These are phyloP conservation scores for Acrocephalus arundinaceus DNA, from an alignment of 2,113 vertebrate genomes.

Conservation along the genomic window DNA sequence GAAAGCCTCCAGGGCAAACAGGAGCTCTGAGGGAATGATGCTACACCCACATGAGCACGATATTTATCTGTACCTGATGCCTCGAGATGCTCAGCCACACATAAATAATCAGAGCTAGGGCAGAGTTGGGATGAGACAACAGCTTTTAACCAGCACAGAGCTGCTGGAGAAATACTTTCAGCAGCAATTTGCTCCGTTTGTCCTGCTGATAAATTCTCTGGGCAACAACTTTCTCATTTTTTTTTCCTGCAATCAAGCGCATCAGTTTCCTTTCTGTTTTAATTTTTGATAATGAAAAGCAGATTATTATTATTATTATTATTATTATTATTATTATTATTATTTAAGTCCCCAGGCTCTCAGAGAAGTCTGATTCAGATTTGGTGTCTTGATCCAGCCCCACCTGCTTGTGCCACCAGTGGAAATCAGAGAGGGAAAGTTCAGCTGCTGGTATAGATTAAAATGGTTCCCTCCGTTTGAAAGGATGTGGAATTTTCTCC, in stretches of 20 bases:
- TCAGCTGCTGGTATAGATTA: neutral
- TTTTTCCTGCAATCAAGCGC: neutral
- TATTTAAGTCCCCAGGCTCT: neutral
- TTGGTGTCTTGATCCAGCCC: neutral
- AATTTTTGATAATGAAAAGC: neutral
- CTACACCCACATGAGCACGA: neutral
- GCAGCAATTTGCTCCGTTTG: neutral
- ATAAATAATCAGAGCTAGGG: neutral
- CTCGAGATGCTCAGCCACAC: neutral
- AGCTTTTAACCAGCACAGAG: neutral
- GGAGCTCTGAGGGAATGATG: neutral
- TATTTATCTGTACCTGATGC: neutral
- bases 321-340: no score
- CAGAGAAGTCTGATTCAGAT: neutral
- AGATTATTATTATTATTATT: neutral
- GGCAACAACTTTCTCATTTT: neutral
- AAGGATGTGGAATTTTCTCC: slow-evolving; percentile 28
- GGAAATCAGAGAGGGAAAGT: neutral
- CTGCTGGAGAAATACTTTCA: neutral
- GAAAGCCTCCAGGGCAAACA: neutral
- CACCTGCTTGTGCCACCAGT: neutral
- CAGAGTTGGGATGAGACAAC: neutral
- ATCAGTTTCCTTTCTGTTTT: neutral
- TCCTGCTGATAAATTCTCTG: neutral
- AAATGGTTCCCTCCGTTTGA: neutral